Evolutionary conservation across 2,888 invertebrate species (phyloP).

Genomic region (Philopedon plagiatum): DNA sequence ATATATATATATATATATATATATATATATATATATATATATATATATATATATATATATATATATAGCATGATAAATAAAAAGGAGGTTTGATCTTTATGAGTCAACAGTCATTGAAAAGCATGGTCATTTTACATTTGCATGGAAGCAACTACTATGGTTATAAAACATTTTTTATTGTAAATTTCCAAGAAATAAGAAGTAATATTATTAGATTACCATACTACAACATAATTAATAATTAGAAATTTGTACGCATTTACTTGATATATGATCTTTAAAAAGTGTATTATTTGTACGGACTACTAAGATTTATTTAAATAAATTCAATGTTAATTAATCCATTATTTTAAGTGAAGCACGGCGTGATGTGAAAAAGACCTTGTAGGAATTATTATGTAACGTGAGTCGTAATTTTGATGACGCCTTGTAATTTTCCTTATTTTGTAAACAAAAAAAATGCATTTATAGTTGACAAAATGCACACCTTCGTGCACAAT

Average conservation of each 20-base stretch:
- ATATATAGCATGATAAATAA: background rate
- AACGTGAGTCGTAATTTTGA: constrained; percentile 20
- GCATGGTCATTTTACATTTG: background rate
- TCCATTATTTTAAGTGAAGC: constrained; percentile 28
- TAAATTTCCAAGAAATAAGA: background rate
- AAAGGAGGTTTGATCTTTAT: background rate
- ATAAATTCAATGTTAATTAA: constrained; percentile 29
- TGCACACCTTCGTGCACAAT: too few relatives aligned
- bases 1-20: too few relatives aligned
- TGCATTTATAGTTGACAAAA: too few relatives aligned
- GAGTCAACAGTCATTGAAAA: background rate
- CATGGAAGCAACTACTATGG: background rate
- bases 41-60: too few relatives aligned
- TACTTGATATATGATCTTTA: constrained; percentile 8
- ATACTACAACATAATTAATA: background rate
- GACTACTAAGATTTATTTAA: constrained; percentile 30
- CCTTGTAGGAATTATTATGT: constrained; percentile 25
- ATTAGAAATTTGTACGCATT: background rate
- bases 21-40: too few relatives aligned
- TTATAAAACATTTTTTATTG: background rate
- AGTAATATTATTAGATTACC: background rate
- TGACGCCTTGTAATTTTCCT: background rate
- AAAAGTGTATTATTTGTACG: constrained; percentile 26
- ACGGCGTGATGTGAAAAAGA: constrained; percentile 16
- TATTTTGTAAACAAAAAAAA: too few relatives aligned